Percentiles rank a stretch among this genome's conserved stretches.
phyloP scores from a whole-genome alignment of 1,140 invertebrate species.

The Belonocnema kinseyi region DNA sequence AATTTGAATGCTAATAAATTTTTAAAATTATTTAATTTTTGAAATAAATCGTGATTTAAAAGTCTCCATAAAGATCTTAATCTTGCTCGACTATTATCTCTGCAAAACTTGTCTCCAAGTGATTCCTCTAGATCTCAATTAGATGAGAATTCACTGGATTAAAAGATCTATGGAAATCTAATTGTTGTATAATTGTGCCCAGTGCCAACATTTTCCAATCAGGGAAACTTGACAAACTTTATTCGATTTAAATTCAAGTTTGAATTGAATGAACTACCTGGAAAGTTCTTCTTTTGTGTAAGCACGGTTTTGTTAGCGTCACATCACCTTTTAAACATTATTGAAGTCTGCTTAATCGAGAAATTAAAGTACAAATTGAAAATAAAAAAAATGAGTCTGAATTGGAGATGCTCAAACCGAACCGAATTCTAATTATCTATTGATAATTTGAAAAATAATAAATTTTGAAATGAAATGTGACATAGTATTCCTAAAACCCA shows the following conservation, averaged over 20 bases:
- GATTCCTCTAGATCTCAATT: neutral
- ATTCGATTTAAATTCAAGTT: neutral
- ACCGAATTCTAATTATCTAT: neutral
- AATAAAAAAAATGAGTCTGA: too few species aligned
- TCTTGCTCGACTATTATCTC: neutral
- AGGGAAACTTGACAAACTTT: slow-evolving; percentile 1
- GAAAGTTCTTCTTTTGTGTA: neutral
- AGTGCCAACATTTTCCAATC: slow-evolving; percentile 6
- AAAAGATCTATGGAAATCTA: slow-evolving; percentile 7
- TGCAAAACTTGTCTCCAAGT: neutral
- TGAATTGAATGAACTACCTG: neutral
- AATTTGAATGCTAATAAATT: too few species aligned
- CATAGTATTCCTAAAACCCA: too few species aligned
- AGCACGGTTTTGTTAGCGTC: neutral
- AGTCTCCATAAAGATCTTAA: too few species aligned
- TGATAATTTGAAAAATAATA: too few species aligned
- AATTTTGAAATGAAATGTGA: too few species aligned
- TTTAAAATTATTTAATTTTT: too few species aligned
- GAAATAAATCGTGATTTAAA: too few species aligned
- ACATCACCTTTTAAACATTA: neutral
- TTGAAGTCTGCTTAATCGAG: neutral
- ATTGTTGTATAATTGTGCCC: slow-evolving; percentile 10
- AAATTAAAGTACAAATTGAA: neutral
- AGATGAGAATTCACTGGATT: neutral
- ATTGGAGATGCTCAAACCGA: neutral